Conservation (phyloP, 2,797 vertebrate species). For the Aulostomus chinensis region DNA sequence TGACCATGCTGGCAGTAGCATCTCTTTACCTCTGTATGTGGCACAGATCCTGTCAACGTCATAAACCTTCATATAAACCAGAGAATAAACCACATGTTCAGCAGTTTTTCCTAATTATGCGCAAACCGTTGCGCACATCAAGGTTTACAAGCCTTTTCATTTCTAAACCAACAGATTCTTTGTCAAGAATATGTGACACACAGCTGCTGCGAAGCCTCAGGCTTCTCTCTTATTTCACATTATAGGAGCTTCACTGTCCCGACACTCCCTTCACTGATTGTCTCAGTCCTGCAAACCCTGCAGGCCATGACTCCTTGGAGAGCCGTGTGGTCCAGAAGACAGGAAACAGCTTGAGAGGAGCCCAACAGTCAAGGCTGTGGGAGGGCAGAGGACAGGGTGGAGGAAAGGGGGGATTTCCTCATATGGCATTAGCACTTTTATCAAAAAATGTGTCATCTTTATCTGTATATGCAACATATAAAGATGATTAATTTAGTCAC, state of each 20-base stretch:
- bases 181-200: constrained; percentile 22
- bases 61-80: constrained; percentile 7
- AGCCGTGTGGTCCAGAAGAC: constrained; percentile 76
- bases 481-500: constrained; percentile 3
- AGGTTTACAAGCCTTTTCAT: not conserved
- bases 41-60: constrained; percentile 3
- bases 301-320: constrained; percentile 73
- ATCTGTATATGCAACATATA: constrained; percentile 22
- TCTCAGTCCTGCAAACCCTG: constrained; percentile 54
- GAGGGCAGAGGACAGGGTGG: constrained; percentile 68
- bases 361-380: constrained; percentile 78
- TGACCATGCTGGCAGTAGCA: constrained; percentile 26
- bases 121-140: not conserved
- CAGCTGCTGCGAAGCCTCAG: constrained; percentile 22
- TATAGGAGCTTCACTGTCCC: constrained; percentile 14
- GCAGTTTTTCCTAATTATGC: not conserved
- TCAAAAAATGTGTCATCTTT: constrained; percentile 38
- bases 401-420: constrained; percentile 76
- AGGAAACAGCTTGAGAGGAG: constrained; percentile 86
- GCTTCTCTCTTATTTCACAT: constrained; percentile 10
- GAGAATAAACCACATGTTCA: constrained; percentile 2
- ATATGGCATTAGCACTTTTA: constrained; percentile 50
- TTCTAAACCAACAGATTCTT: constrained; percentile 1
- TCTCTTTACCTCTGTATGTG: not conserved
- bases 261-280: constrained; percentile 36